Percentiles rank a stretch among this genome's conserved stretches.
Conservation (phyloP, 2,797 vertebrate species). For the Arrhamphus sclerolepis region DNA sequence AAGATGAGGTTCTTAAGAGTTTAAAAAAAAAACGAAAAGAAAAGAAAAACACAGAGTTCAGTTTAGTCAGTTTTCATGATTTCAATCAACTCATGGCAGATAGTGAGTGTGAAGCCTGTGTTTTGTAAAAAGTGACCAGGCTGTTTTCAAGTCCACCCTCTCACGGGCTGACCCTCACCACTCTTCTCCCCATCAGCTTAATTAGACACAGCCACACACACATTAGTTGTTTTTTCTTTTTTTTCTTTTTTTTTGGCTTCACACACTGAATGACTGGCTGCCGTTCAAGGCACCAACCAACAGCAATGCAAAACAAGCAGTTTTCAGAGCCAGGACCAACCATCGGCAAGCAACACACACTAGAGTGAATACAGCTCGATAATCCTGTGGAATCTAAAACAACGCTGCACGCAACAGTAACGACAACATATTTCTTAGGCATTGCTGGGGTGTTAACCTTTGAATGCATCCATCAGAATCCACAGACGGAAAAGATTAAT, state of each 20-base stretch:
- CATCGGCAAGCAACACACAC: constrained; percentile 42
- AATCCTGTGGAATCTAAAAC: constrained; percentile 27
- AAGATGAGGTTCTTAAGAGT: constrained; percentile 2
- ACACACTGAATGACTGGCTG: constrained; percentile 69
- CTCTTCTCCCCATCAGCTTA: constrained; percentile 67
- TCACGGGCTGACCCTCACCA: constrained; percentile 55
- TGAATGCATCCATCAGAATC: constrained; percentile 6
- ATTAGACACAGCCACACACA: constrained; percentile 77
- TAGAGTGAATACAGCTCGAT: constrained; percentile 25
- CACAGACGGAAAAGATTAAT: constrained; percentile 2
- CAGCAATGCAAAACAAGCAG: constrained; percentile 68
- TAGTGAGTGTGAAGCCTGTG: constrained; percentile 6
- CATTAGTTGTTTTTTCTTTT: constrained; percentile 56
- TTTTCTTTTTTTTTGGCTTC: constrained; percentile 38
- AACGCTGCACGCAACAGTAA: constrained; percentile 18
- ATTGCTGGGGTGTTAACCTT: constrained; percentile 13
- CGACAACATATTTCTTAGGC: neutral
- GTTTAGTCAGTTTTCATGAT: neutral
- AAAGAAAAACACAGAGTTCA: too few species aligned
- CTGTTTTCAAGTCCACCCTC: constrained; percentile 61
- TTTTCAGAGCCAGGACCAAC: constrained; percentile 42
- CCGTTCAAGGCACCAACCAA: constrained; percentile 59
- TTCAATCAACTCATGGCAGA: constrained; percentile 4
- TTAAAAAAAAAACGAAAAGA: constrained; percentile 24
- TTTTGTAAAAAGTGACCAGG: constrained; percentile 40